A percentile compares a stretch with the other conserved stretches of the same genome.
phyloP scores from a whole-genome alignment of 1,140 invertebrate species.

The Bombus fervidus region DNA sequence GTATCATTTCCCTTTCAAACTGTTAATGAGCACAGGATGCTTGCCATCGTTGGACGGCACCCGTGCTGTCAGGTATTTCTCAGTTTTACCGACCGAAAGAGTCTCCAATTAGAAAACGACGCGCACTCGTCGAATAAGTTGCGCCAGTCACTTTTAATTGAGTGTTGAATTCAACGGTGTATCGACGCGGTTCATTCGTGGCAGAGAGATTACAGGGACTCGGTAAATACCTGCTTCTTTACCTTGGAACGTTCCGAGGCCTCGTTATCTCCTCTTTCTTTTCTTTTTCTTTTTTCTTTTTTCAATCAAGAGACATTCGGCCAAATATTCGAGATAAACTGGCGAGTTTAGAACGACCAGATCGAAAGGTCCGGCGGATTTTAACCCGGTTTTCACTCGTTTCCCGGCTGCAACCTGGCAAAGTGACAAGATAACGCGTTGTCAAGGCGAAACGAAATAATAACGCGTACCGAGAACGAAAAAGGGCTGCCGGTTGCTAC shows the following conservation, averaged over 20 bases:
- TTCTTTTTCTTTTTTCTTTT: neutral
- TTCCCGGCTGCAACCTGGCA: too few relatives aligned
- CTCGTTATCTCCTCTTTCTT: too few relatives aligned
- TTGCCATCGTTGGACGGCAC: neutral
- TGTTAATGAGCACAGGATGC: slow-evolving; percentile 43
- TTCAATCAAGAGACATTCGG: neutral
- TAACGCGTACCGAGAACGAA: slow-evolving; percentile 14
- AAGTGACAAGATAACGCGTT: slow-evolving; percentile 15
- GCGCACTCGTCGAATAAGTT: slow-evolving; percentile 36
- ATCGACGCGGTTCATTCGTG: slow-evolving; percentile 10
- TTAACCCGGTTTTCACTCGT: neutral
- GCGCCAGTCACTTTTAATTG: slow-evolving; percentile 41
- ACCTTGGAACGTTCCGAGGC: neutral
- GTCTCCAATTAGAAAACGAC: slow-evolving; percentile 49
- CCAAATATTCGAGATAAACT: neutral
- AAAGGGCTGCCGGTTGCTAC: slow-evolving; percentile 15
- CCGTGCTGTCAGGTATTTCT: slow-evolving; percentile 8
- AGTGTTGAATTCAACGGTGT: slow-evolving; percentile 1
- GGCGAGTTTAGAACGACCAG: neutral
- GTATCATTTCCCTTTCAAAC: slow-evolving; percentile 53
- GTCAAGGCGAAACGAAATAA: slow-evolving; percentile 27
- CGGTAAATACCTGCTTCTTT: neutral
- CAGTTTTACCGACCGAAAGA: slow-evolving; percentile 13
- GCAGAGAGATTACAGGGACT: slow-evolving; percentile 2
- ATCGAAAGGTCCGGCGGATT: slow-evolving; percentile 2